Conservation (phyloP, 2,797 vertebrate genomes). For the Xenopus petersii region DNA sequence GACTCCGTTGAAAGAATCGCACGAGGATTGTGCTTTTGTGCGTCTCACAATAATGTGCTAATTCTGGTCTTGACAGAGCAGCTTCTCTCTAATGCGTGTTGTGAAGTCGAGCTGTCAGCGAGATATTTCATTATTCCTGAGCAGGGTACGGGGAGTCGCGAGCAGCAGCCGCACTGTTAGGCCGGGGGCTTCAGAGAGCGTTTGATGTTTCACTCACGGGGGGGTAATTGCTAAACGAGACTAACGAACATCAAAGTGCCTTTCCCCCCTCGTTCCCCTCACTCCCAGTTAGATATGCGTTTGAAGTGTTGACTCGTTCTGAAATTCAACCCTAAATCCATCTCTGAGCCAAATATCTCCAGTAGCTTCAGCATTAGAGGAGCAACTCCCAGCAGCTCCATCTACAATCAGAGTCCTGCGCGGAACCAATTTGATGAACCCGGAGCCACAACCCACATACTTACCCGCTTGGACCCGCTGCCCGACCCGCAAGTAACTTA, state of each 20-base stretch:
- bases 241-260: constrained; percentile 36
- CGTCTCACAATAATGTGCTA: not conserved
- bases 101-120: constrained; percentile 11
- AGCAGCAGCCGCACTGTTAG: too few relatives aligned
- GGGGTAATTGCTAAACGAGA: not conserved
- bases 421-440: too few relatives aligned
- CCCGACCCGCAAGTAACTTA: too few relatives aligned
- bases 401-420: too few relatives aligned
- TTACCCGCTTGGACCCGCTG: too few relatives aligned
- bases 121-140: not conserved
- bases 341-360: constrained; percentile 12
- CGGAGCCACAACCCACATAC: too few relatives aligned
- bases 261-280: not conserved
- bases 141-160: too few relatives aligned
- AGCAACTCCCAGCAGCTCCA: too few relatives aligned
- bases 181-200: not conserved
- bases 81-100: not conserved
- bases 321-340: constrained; percentile 33
- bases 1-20: not conserved
- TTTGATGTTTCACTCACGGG: constrained; percentile 17
- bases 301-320: constrained; percentile 15
- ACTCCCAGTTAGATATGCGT: constrained; percentile 1
- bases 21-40: not conserved
- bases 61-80: not conserved
- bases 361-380: not conserved